Base-by-base conservation (phyloP, 2,888 invertebrate genomes). In the Archaeoteleia sp. region DNA sequence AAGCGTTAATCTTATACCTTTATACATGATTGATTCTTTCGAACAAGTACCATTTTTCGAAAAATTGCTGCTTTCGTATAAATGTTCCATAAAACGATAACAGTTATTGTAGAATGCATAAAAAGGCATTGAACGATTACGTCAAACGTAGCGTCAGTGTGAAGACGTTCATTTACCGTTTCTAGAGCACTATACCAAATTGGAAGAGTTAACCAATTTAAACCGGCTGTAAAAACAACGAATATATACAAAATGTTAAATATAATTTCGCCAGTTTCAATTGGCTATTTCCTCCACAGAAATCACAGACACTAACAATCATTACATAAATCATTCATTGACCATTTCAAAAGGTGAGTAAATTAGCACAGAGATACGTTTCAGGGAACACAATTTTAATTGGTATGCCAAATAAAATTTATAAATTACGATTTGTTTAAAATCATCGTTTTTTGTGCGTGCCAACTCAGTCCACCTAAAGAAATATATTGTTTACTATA, bases 301-400 rank as follows among this genome's bases (percentile, higher is more conserved):
- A 15, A 39, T 39, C 10, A 46, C 34, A 57, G 48, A 49, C 49
- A 57, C 34, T 45, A 32, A 51, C 51, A 43, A 40, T 62, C 39
- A 49, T 45, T n/a, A n/a, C n/a, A n/a, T n/a, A n/a, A n/a, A 49
- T 34, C 23, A 60, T 49, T 32, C 42, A 39, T 20, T 48, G 39
- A 39, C 43, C 13, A 65, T 34, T 58, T 43, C 37, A 67, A 54
- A 67, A n/a, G n/a, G 29, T 66, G 10, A 43, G 20, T 51, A 43
- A 45, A 60, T 48, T 57, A 65, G 70, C 72, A 78, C 76, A 78
- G 77, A 72, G 77, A 74, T 79, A 80, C 78, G 79, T 74, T 78
- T 73, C 62, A 67, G 67, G 66, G 48, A 58, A 45, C 30, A 37
- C 35, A 57, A 35, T 39, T 32, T 45, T 25, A n/a, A 37, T 35